phyloP scores from a whole-genome alignment of 2,888 invertebrate species.

The Deroplatys truncata region DNA sequence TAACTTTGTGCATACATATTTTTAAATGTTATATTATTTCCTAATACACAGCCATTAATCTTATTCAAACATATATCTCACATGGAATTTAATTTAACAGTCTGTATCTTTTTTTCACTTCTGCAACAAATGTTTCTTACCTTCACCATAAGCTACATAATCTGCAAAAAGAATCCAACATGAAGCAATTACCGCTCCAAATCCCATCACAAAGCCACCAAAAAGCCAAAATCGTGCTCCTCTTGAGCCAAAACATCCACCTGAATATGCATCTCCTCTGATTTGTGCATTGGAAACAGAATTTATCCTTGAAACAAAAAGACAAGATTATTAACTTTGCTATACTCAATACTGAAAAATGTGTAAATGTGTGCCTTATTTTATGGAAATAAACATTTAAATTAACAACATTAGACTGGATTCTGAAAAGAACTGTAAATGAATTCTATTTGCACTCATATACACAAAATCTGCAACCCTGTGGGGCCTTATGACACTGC shows the following conservation, averaged over 20 bases:
- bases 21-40: too few species aligned
- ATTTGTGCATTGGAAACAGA: constrained; percentile 94
- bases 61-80: too few species aligned
- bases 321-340: background rate
- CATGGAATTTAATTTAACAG: too few species aligned
- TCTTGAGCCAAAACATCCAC: constrained; percentile 80
- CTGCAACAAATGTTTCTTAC: background rate
- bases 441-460: too few species aligned
- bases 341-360: background rate
- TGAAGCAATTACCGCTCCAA: constrained; percentile 91
- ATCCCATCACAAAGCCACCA: constrained; percentile 93
- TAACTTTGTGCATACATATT: too few species aligned
- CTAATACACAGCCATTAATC: too few species aligned
- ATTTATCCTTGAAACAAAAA: constrained; percentile 66
- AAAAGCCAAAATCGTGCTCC: constrained; percentile 93
- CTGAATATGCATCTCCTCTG: constrained; percentile 75
- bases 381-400: background rate
- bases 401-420: background rate
- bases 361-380: background rate
- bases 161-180: constrained; percentile 94
- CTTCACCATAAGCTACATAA: constrained; percentile 65
- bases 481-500: too few species aligned
- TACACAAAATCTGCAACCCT: too few species aligned
- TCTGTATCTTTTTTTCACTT: background rate
- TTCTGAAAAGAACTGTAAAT: background rate